Percentiles rank a stretch among this genome's conserved stretches.
Evolutionary conservation across 2,113 vertebrate species (phyloP).

Genomic region (Gnathonemus echidnorhynchus): DNA sequence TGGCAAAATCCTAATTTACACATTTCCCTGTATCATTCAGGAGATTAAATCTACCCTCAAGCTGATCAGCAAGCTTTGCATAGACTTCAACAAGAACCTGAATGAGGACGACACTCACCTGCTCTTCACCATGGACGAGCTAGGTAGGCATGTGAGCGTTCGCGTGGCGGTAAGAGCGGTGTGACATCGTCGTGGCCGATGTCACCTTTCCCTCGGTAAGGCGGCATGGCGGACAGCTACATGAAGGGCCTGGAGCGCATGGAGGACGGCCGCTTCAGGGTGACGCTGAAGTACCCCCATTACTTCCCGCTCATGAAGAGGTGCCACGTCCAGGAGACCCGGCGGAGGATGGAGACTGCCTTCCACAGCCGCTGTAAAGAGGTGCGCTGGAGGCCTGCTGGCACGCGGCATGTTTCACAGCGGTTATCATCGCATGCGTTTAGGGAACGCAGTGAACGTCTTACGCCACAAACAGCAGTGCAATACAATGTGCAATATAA

Average conservation of each 20-base stretch:
- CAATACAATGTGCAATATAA: neutral
- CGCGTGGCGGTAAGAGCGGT: neutral
- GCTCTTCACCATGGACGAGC: conserved; percentile 72
- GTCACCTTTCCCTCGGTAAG: conserved; percentile 46
- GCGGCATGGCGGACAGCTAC: conserved; percentile 78
- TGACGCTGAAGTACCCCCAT: conserved; percentile 87
- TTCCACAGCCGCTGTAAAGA: conserved; percentile 90
- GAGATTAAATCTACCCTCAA: conserved; percentile 83
- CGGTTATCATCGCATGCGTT: neutral
- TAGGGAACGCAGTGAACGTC: neutral
- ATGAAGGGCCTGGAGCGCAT: conserved; percentile 72
- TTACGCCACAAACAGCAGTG: neutral
- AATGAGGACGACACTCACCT: conserved; percentile 82
- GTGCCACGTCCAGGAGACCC: conserved; percentile 80
- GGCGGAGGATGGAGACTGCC: conserved; percentile 81
- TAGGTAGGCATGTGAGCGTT: conserved; percentile 59
- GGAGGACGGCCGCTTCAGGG: conserved; percentile 62
- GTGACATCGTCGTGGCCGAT: neutral
- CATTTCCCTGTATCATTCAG: conserved; percentile 43
- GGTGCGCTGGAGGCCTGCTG: conserved; percentile 50
- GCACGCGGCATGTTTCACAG: neutral
- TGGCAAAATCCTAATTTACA: neutral
- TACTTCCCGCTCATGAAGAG: conserved; percentile 91
- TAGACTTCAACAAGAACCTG: conserved; percentile 89
- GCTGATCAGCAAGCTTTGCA: conserved; percentile 77